These are phyloP conservation scores for Diglossa cyanea DNA, from an alignment of 2,797 vertebrate genomes.

Conservation along the genomic window DNA sequence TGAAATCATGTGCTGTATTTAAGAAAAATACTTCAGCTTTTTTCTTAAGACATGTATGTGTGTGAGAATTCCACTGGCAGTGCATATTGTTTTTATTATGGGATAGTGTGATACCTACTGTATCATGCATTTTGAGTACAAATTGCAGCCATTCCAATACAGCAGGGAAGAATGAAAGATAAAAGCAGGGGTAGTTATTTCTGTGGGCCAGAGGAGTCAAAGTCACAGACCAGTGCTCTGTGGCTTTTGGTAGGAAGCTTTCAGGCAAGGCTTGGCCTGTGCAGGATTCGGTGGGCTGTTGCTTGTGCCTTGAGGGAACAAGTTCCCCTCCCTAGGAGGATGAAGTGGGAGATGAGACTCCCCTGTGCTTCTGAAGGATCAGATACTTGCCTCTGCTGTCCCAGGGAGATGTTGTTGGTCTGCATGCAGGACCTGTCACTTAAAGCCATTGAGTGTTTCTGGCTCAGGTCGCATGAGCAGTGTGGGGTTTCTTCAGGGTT, in stretches of 20 bases:
- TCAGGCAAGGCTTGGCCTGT: neutral
- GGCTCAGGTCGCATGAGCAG: accelerated
- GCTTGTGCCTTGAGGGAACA: neutral
- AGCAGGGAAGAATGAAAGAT: neutral
- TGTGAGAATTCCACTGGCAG: neutral
- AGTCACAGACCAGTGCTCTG: neutral
- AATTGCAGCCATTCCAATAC: neutral
- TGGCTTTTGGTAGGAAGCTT: neutral
- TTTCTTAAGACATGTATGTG: neutral
- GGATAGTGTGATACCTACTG: neutral
- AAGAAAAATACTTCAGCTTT: neutral
- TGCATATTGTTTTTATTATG: neutral
- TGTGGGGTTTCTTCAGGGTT: neutral
- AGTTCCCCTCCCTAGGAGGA: neutral
- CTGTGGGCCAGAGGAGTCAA: neutral
- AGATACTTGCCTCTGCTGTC: neutral
- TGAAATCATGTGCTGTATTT: neutral
- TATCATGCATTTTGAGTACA: neutral
- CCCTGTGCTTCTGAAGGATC: neutral
- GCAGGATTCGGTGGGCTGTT: accelerated
- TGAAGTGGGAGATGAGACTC: neutral
- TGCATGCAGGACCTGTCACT: neutral
- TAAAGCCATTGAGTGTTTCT: neutral
- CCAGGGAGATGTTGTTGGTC: neutral
- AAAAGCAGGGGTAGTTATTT: neutral